Base-by-base conservation (phyloP, 1,140 invertebrate species). In the Coptotermes formosanus region DNA sequence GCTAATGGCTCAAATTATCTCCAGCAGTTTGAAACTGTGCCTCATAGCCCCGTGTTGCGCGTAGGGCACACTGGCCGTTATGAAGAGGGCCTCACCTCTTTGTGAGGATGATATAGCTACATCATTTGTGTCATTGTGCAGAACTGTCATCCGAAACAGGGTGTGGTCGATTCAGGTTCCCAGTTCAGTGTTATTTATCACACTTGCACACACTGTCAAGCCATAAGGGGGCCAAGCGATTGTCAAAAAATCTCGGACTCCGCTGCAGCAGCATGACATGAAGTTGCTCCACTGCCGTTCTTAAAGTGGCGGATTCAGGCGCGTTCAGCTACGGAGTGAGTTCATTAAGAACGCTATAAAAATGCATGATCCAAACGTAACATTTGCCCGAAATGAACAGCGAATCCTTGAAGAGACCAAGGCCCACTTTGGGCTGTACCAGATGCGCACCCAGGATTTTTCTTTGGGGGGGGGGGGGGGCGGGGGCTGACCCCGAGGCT, bases 61-160 rank as follows among this genome's bases (percentile, higher is more conserved):
- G 25, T 8, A 75, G 64, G 25, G 25, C 64, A 75, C 14, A 8
- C 25, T 75, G 14, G 64, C 64, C 64, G 64, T 75, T 75, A 75
- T 75, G n/a, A 75, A 16, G 25, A 75, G 52, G 52, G 64, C n/a
- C 25, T 75, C 64, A 7, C 64, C 64, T 75, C 64, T 75, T 75
- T 75, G 64, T 75, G 64, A 75, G 25, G 64, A 75, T 75, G 64
- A 75, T 75, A 75, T 75, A 75, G 64, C 64, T 75, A 75, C 64
- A 75, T 75, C 64, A 75, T 75, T 75, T 75, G 64, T 75, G 64
- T 75, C 64, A 75, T 75, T 75, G 64, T 75, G 64, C 64, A 25
- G 64, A 25, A 25, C 64, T 75, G 64, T 75, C 64, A 75, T 75
- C 64, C n/a, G n/a, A 30, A 75, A 75, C 64, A 75, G 64, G 64